Percentiles rank a stretch among this genome's conserved stretches.
Evolutionary conservation across 2,797 vertebrate genomes (phyloP).

Genomic region (Sternarchorhynchus goeldii): DNA sequence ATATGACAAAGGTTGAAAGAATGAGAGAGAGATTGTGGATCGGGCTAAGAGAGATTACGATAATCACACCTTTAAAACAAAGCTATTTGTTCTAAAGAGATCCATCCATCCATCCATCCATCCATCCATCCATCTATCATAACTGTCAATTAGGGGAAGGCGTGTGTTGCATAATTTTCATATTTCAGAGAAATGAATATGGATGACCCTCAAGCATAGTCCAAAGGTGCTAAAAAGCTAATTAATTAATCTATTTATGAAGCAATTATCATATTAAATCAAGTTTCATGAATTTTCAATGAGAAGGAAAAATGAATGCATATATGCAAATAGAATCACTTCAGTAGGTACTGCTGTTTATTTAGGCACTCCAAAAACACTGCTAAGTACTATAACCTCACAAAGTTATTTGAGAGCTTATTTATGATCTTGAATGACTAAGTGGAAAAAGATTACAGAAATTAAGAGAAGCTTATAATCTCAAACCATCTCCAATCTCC

Average conservation of each 20-base stretch:
- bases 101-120: too few species aligned
- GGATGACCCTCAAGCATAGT: conserved; percentile 13
- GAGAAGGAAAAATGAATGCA: conserved; percentile 10
- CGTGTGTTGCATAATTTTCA: background rate
- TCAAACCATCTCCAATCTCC: background rate
- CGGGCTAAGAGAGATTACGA: too few species aligned
- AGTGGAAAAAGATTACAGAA: conserved; percentile 20
- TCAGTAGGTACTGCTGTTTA: background rate
- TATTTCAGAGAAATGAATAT: conserved; percentile 15
- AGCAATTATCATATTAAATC: conserved; percentile 24
- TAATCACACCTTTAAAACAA: too few species aligned
- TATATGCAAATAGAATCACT: conserved; percentile 8
- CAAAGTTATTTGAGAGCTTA: conserved; percentile 21
- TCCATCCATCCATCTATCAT: too few species aligned
- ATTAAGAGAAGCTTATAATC: conserved; percentile 17
- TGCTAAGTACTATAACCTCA: background rate
- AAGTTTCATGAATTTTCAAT: conserved; percentile 8
- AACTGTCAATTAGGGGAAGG: background rate
- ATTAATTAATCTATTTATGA: conserved; percentile 15
- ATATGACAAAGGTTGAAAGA: background rate
- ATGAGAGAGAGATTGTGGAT: too few species aligned
- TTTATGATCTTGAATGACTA: conserved; percentile 7
- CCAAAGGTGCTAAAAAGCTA: conserved; percentile 9
- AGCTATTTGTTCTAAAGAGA: too few species aligned
- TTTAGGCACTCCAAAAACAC: background rate